Base-by-base conservation (phyloP, 2,113 vertebrate genomes). In the Lepisosteus oculatus region DNA sequence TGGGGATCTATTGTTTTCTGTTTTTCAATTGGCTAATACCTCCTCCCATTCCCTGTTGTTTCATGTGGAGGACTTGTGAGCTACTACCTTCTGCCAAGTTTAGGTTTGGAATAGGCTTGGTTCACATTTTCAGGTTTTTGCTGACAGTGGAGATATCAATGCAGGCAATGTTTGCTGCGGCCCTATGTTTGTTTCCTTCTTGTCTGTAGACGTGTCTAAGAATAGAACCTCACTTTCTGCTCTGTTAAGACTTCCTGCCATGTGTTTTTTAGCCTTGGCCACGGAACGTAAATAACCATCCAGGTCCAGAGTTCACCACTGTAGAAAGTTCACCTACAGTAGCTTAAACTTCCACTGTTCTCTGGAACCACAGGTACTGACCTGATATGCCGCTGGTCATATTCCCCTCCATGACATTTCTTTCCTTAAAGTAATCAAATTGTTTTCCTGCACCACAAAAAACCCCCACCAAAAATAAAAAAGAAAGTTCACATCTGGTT, bases 401-500 rank as follows among this genome's bases (percentile, higher is more conserved):
- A 76, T 77, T 67, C 77, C 45, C 65, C 77, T 72, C 70, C 75
- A 59, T 43, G 76, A 74, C 81, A 71, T 76, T 74, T 71, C 78
- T 86, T 85, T 87, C 86, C 78, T 71, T 78, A 76, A 61, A 70
- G 55, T 75, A 73, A 88, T 88, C 89, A 88, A 88, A 76, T 86
- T 62, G 76, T 84, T 86, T 91, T 88, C 86, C 87, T 89, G 86
- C 78, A 75, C 76, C 74, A 78, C 56, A 71, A 68, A 29, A 29
- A 29, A 29, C 29, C 29, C 29, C 29, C 29, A 85, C 85, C 87
- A 57, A 55, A 55, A 7, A 62, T 13, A 62, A 74, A 74, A 15
- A 73, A 78, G 54, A 9, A 17, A 64, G 73, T 17, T 43, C 74
- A 75, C 92, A 91, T 93, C 89, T 95, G 90, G 78, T 86, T 87